Percentiles rank a stretch among this genome's conserved stretches.
These are phyloP conservation scores for Zapus hudsonius DNA, from an alignment of 2,113 vertebrate genomes.

Conservation along the genomic window DNA sequence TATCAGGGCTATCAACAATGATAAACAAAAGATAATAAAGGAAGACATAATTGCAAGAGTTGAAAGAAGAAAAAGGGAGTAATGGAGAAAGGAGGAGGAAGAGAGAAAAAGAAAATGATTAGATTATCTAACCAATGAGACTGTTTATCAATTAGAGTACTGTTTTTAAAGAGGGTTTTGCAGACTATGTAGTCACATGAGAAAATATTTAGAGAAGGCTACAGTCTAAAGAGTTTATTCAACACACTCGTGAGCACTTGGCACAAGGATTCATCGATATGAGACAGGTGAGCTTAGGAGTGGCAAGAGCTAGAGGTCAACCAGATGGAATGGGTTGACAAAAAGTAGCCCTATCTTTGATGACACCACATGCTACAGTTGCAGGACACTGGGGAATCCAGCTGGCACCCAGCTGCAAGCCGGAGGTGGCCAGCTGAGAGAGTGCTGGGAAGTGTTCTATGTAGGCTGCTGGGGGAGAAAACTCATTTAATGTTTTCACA, in stretches of 20 bases:
- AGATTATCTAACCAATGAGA: not conserved
- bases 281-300: not conserved
- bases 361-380: no score
- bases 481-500: no score
- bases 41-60: not conserved
- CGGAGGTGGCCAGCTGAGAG: no score
- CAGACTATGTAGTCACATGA: not conserved
- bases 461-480: no score
- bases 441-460: no score
- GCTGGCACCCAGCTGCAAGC: no score
- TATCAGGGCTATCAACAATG: not conserved
- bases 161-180: not conserved
- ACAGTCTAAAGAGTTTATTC: not conserved
- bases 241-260: not conserved
- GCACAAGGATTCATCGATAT: not conserved
- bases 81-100: not conserved
- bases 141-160: not conserved
- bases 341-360: not conserved
- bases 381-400: no score
- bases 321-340: not conserved
- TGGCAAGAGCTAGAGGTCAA: not conserved
- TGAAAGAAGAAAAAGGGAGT: not conserved
- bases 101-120: not conserved
- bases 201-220: not conserved
- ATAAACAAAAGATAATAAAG: not conserved